A percentile compares a stretch with the other conserved stretches of the same genome.
Evolutionary conservation across 1,140 invertebrate species (phyloP).

Genomic region (Manduca sexta): DNA sequence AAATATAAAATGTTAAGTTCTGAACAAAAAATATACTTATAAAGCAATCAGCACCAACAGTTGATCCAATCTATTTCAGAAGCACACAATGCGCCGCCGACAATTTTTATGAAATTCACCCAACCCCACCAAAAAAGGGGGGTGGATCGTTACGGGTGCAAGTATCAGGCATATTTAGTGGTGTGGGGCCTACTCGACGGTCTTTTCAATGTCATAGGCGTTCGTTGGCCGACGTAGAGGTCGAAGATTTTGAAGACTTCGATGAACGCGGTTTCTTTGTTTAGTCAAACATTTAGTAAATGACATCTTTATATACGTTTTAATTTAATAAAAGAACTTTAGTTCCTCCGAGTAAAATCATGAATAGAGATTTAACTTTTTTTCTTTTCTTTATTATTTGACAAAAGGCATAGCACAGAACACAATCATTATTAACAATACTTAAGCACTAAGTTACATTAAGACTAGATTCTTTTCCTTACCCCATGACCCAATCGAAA

Average conservation of each 20-base stretch:
- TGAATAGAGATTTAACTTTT: no score
- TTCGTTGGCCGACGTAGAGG: slow-evolving; percentile 45
- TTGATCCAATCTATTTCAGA: neutral
- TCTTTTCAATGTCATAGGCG: slow-evolving; percentile 43
- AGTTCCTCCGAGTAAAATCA: no score
- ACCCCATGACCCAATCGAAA: no score
- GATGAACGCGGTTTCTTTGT: no score
- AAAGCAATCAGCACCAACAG: neutral
- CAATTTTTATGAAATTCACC: slow-evolving; percentile 14
- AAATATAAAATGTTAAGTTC: neutral
- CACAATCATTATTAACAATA: no score
- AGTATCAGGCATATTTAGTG: slow-evolving; percentile 24
- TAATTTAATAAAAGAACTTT: no score
- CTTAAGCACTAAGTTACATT: no score
- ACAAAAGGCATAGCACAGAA: no score
- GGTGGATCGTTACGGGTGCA: slow-evolving; percentile 23
- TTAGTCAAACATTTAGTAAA: no score
- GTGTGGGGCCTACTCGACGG: slow-evolving; percentile 33
- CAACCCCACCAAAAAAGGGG: slow-evolving; percentile 4
- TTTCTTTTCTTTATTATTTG: no score
- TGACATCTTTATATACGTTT: no score
- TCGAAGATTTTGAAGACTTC: slow-evolving; percentile 22
- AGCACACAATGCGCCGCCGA: slow-evolving; percentile 12
- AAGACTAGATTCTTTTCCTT: no score
- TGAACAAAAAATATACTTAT: neutral